A percentile compares a stretch with the other conserved stretches of the same genome.
Evolutionary conservation across 2,888 invertebrate genomes (phyloP).

Genomic region (Hirtodrosophila cameraria): DNA sequence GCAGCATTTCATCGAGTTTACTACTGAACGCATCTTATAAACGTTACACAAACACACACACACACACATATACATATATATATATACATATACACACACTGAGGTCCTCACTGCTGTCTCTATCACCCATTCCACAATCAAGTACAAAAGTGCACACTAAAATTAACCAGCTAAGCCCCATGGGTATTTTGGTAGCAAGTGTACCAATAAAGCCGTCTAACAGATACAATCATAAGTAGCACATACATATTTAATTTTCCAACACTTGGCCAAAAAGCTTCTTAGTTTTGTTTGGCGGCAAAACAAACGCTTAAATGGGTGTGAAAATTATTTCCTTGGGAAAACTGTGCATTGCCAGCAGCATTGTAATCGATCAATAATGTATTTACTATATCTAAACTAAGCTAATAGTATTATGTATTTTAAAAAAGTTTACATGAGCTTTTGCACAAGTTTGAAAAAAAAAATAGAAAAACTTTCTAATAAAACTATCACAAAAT

Average conservation of each 20-base stretch:
- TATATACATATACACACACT: neutral
- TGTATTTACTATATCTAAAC: too few species aligned
- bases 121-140: slow-evolving; percentile 3
- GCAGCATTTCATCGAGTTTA: slow-evolving; percentile 63
- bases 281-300: neutral
- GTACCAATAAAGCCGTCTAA: slow-evolving; percentile 61
- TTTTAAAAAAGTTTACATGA: too few species aligned
- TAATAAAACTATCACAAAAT: too few species aligned
- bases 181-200: slow-evolving; percentile 60
- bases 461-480: too few species aligned
- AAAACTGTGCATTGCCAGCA: neutral
- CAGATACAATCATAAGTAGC: slow-evolving; percentile 26
- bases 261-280: slow-evolving; percentile 31
- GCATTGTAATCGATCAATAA: neutral
- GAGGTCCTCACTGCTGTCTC: neutral
- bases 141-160: slow-evolving; percentile 39
- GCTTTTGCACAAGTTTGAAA: neutral
- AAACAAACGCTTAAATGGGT: neutral
- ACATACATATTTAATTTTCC: slow-evolving; percentile 33
- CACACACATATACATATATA: too few species aligned
- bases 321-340: neutral
- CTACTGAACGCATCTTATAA: slow-evolving; percentile 44
- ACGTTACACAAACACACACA: slow-evolving; percentile 20
- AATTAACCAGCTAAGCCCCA: slow-evolving; percentile 65
- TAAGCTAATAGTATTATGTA: too few species aligned